Conservation (phyloP, 2,113 vertebrate species). For the Sphyrna mokarran region DNA sequence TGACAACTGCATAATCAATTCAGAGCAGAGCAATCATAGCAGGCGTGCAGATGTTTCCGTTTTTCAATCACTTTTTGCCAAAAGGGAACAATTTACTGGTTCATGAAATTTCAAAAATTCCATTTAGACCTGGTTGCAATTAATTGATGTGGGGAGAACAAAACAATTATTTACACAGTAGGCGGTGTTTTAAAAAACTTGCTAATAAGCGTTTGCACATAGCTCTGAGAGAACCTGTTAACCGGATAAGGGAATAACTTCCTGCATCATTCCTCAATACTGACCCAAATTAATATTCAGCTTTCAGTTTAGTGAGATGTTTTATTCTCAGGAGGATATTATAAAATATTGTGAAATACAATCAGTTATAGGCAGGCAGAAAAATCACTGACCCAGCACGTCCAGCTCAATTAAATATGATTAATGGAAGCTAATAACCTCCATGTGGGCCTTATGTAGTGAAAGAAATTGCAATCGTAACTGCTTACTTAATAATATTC, state of each 20-base stretch:
- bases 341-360: conserved; percentile 52
- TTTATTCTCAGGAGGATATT: conserved; percentile 45
- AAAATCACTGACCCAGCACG: conserved; percentile 61
- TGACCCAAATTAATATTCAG: conserved; percentile 58
- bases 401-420: conserved; percentile 71
- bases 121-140: not conserved
- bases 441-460: not conserved
- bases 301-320: conserved; percentile 50
- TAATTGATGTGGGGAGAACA: not conserved
- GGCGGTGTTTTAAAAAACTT: not conserved
- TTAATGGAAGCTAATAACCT: conserved; percentile 51
- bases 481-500: not conserved
- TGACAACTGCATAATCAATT: not conserved
- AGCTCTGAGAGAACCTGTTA: not conserved
- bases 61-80: not conserved
- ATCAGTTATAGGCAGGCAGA: conserved; percentile 62
- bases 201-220: not conserved
- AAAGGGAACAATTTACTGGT: not conserved
- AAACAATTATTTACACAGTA: not conserved
- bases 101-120: not conserved
- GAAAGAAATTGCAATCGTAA: not conserved
- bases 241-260: conserved; percentile 42
- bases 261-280: conserved; percentile 56
- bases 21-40: not conserved
- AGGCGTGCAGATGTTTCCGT: not conserved